These are phyloP conservation scores for Sinelater perroti DNA, from an alignment of 2,888 invertebrate species.

Conservation along the genomic window DNA sequence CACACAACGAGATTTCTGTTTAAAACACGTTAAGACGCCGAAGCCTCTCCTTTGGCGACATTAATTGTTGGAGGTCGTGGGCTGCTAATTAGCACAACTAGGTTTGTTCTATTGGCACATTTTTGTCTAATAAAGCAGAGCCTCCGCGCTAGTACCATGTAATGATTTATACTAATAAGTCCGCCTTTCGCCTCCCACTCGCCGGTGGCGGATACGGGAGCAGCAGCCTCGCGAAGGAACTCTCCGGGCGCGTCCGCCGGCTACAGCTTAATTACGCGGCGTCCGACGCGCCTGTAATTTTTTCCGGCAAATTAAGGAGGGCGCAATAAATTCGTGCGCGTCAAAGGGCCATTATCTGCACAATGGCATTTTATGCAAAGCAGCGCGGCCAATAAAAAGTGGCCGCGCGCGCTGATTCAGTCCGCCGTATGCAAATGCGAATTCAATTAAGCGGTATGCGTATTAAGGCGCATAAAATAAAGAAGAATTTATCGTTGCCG, in stretches of 20 bases:
- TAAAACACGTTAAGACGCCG: too few species aligned
- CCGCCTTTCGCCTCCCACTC: neutral
- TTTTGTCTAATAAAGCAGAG: slow-evolving; percentile 13
- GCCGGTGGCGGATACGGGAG: too few species aligned
- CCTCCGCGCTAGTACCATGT: neutral
- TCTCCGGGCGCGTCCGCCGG: too few species aligned
- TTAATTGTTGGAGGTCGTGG: slow-evolving; percentile 9
- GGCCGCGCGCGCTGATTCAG: slow-evolving; percentile 12
- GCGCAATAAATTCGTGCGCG: slow-evolving; percentile 25
- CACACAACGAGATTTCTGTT: too few species aligned
- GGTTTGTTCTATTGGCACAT: slow-evolving; percentile 9
- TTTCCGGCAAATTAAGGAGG: slow-evolving; percentile 28
- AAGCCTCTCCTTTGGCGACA: slow-evolving; percentile 3
- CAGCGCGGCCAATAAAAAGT: slow-evolving; percentile 12
- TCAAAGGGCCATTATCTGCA: slow-evolving; percentile 17
- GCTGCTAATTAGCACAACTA: slow-evolving; percentile 7
- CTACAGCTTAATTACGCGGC: slow-evolving; percentile 28
- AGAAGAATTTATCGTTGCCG: slow-evolving; percentile 11
- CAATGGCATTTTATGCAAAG: slow-evolving; percentile 27
- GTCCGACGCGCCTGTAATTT: slow-evolving; percentile 31
- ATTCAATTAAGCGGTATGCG: slow-evolving; percentile 25
- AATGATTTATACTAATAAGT: slow-evolving; percentile 4
- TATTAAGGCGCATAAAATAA: slow-evolving; percentile 23
- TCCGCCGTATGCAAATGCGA: slow-evolving; percentile 24
- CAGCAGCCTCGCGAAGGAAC: too few species aligned